Conservation (phyloP, 2,113 vertebrate genomes). For the Hippocampus comes region DNA sequence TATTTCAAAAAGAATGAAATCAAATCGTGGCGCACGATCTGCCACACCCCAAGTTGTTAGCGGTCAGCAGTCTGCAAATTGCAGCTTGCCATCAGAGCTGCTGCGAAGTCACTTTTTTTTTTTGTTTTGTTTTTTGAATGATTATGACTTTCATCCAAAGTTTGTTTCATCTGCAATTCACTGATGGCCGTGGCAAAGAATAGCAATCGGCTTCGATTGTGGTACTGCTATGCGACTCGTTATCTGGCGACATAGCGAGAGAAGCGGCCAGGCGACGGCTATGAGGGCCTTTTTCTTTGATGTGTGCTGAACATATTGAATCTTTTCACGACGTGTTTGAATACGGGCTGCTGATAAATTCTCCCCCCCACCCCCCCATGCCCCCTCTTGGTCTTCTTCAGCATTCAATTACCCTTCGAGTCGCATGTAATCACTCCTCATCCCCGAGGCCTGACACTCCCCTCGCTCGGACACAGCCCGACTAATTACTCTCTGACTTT, state of each 20-base stretch:
- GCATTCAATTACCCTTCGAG: slow-evolving; percentile 70
- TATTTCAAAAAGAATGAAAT: no score
- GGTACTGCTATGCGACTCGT: neutral
- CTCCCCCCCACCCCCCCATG: neutral
- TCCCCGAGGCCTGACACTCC: slow-evolving; percentile 68
- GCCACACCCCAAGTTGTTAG: no score
- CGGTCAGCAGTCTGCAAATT: no score
- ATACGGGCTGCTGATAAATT: slow-evolving; percentile 10
- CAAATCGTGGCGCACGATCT: no score
- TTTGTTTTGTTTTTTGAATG: no score
- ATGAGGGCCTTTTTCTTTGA: neutral
- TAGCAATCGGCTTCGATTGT: no score
- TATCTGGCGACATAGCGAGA: neutral
- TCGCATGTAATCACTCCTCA: slow-evolving; percentile 72
- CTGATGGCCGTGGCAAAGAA: no score
- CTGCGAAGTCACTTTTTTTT: no score
- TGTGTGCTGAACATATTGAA: neutral
- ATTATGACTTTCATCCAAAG: no score
- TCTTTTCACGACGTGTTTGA: neutral
- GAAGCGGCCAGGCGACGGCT: neutral
- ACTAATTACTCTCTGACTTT: slow-evolving; percentile 75
- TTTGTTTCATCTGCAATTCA: no score
- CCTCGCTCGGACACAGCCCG: slow-evolving; percentile 59
- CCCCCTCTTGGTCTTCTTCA: neutral
- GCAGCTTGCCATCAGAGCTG: no score